Evolutionary conservation across 2,797 vertebrate species (phyloP).

Genomic region (Sphaeramia orbicularis): DNA sequence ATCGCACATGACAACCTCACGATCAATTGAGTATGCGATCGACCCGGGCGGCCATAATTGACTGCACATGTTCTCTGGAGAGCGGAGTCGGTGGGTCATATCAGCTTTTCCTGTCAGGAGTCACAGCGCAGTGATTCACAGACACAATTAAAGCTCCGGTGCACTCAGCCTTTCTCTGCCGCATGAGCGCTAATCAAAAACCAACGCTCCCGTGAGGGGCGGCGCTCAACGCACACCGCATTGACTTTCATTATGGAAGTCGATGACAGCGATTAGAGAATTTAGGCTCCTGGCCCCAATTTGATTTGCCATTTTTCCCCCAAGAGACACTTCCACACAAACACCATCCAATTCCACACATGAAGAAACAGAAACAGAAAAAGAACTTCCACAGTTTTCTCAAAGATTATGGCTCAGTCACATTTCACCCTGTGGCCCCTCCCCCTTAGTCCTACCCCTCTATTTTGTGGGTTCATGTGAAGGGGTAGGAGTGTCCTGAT

Average conservation of each 20-base stretch:
- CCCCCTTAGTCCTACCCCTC: no score
- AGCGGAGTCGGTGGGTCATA: constrained; percentile 58
- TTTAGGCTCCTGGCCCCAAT: background rate
- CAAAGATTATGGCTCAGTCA: constrained; percentile 1
- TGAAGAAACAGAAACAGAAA: constrained; percentile 28
- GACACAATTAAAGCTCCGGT: constrained; percentile 76
- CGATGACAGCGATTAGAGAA: constrained; percentile 27
- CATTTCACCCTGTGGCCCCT: no score
- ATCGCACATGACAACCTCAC: constrained; percentile 16
- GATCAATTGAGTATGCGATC: background rate
- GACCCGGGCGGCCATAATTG: constrained; percentile 39
- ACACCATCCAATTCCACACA: background rate
- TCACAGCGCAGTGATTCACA: constrained; percentile 69
- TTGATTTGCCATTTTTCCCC: constrained; percentile 23
- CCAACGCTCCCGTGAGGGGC: constrained; percentile 58
- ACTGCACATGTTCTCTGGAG: constrained; percentile 57
- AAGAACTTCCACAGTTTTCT: constrained; percentile 8
- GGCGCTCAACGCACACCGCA: constrained; percentile 41
- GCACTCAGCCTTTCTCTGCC: constrained; percentile 67
- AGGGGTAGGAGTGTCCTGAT: no score
- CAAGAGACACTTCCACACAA: no score
- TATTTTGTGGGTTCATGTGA: no score
- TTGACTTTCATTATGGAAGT: constrained; percentile 70
- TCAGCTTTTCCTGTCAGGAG: constrained; percentile 69
- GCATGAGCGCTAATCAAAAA: constrained; percentile 70